phyloP scores from a whole-genome alignment of 2,113 vertebrate species.

The Alces alces region DNA sequence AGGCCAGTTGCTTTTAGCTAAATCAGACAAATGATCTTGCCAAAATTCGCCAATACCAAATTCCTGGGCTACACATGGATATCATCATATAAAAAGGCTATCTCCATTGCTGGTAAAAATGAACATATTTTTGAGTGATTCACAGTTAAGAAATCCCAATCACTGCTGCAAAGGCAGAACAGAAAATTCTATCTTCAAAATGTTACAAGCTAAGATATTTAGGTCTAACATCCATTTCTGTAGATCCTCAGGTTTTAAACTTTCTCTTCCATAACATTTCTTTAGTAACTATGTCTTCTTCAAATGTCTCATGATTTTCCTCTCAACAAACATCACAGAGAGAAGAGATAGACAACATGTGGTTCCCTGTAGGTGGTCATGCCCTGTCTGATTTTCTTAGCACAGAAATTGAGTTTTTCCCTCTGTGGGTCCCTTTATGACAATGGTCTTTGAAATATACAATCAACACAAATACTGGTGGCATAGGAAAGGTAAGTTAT shows the following conservation, averaged over 20 bases:
- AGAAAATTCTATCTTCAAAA: neutral
- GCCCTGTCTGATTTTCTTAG: neutral
- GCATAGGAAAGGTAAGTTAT: neutral
- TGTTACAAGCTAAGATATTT: neutral
- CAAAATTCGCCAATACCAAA: conserved; percentile 34
- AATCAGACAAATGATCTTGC: conserved; percentile 23
- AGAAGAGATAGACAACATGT: neutral
- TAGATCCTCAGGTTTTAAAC: neutral
- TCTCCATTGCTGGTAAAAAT: neutral
- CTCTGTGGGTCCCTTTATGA: neutral
- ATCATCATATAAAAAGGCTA: neutral
- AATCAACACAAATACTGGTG: neutral
- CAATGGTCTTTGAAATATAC: neutral
- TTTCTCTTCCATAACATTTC: neutral
- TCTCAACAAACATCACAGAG: neutral
- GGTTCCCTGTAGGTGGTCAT: too few species aligned
- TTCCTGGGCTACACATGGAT: neutral
- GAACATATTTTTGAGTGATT: neutral
- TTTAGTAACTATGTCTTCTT: neutral
- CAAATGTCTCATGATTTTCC: neutral
- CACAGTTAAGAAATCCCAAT: neutral
- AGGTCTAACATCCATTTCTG: neutral
- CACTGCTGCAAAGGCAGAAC: neutral
- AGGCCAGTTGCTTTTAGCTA: conserved; percentile 45
- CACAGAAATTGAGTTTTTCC: neutral